Evolutionary conservation across 2,888 invertebrate species (phyloP), one percentile per base, ranked within the genome.

Genomic region (Trissolcus brochymenae): DNA sequence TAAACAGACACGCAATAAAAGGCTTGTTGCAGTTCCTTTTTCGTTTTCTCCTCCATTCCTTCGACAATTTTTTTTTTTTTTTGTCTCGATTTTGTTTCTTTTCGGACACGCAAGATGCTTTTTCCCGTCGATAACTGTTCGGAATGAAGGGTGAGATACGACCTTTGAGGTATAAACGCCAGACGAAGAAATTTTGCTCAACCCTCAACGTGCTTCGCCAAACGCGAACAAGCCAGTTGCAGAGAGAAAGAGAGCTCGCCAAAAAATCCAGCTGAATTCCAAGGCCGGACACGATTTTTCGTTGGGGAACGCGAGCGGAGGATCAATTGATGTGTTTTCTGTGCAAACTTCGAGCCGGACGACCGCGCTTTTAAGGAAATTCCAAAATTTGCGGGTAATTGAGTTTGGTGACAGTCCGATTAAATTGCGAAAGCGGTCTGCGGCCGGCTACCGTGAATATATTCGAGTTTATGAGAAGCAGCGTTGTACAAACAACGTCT

Each of bases 1-100:
- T 68, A 75, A 68, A 75, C 75, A 65, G 64, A 75, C 75, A 64
- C 75, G 75, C 75, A 74, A 74, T 74, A 74, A 74, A 74, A 50
- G 62, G 57, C 74, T 74, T 64, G 74, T 68, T 74, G 64, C 74
- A 17, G 54, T 68, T 74, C 25, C 2, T 4, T 55, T 40, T 62
- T 17, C 41, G 14, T 19, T 51, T 16, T 51, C 17, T 21, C 49
- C 17, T 21, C 49, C 41, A 14, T 25, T 57, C 41, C 7, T 43
- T 55, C 40, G 55, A 35, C 4, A 35, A 16, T n/a, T 25, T 49
- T 55, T 55, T 62, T n/a, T 25, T 49, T 55, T 55, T 62, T 49
- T 71, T 53, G 61, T 71, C 56, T 17, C 21, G 19, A 61, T 19
- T 55, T 61, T 50, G 59, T 70, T 61, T 71, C 43, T 61, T 67